These are phyloP conservation scores for Drosophila helvetica DNA, from an alignment of 2,888 invertebrate species.

Conservation along the genomic window DNA sequence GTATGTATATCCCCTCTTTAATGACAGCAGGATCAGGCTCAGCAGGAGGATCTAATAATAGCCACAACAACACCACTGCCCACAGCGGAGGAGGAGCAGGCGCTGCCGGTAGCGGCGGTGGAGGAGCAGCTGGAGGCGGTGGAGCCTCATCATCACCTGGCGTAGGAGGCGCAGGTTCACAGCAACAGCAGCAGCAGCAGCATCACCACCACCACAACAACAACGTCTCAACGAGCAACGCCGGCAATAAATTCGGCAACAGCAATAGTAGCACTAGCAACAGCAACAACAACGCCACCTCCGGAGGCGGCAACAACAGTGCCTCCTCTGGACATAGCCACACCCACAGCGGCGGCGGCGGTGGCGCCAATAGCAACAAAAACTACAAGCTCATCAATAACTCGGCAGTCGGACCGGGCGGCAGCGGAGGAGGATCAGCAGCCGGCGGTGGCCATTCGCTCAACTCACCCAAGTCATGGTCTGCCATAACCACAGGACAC, in stretches of 20 bases:
- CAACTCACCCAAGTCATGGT: conserved; percentile 86
- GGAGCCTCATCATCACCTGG: conserved; percentile 43
- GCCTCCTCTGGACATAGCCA: conserved; percentile 43
- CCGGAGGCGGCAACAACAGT: conserved; percentile 51
- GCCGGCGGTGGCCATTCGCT: conserved; percentile 53
- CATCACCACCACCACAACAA: conserved; percentile 64
- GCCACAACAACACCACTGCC: conserved; percentile 64
- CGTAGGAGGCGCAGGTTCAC: conserved; percentile 10
- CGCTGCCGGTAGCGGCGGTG: conserved; percentile 31
- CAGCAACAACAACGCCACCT: conserved; percentile 45
- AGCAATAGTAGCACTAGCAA: conserved; percentile 34
- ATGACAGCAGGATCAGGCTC: conserved; percentile 45
- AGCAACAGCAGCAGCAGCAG: conserved; percentile 37
- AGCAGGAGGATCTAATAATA: conserved; percentile 63
- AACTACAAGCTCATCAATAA: conserved; percentile 77
- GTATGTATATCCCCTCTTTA: background rate
- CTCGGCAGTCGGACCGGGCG: conserved; percentile 52
- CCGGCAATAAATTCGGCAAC: conserved; percentile 37
- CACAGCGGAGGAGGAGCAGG: conserved; percentile 42
- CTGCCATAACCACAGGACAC: conserved; percentile 86
- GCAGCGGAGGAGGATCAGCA: conserved; percentile 38
- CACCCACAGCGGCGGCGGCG: conserved; percentile 18
- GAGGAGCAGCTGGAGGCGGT: conserved; percentile 25
- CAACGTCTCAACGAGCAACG: conserved; percentile 42
- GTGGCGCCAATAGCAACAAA: conserved; percentile 52